These are phyloP conservation scores for Hydrochoerus hydrochaeris DNA, from an alignment of 2,113 vertebrate genomes.

Conservation along the genomic window DNA sequence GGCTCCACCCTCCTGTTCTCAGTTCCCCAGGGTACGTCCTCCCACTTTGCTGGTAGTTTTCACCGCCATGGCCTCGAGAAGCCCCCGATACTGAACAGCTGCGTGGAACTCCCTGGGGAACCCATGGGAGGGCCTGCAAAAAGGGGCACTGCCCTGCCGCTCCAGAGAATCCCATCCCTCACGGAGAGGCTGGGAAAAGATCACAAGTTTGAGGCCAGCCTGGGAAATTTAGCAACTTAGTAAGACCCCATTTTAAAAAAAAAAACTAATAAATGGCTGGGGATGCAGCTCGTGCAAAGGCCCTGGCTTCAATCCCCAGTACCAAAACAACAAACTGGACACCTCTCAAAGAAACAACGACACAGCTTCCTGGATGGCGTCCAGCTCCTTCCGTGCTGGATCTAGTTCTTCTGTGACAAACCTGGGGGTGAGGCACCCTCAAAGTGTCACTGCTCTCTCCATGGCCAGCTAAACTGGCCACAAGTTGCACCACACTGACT, in stretches of 20 bases:
- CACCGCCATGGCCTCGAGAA: background rate
- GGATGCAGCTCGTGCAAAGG: background rate
- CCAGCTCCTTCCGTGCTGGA: background rate
- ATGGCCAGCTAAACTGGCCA: background rate
- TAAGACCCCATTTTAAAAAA: background rate
- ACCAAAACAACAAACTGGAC: background rate
- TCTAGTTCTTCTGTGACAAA: background rate
- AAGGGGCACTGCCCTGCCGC: background rate
- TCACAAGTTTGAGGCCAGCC: background rate
- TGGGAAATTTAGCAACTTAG: background rate
- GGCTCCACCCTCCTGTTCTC: background rate
- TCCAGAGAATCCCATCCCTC: background rate
- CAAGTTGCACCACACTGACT: background rate
- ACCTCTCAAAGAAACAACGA: background rate
- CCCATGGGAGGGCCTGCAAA: rapidly evolving
- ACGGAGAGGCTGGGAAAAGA: background rate
- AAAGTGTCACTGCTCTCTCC: background rate
- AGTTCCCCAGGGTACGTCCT: background rate
- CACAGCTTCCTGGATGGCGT: background rate
- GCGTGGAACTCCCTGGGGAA: no score
- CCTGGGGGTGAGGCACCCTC: background rate
- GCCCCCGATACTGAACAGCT: background rate
- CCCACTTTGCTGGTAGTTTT: background rate
- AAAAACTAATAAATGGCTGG: background rate
- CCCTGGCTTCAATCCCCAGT: background rate